These are phyloP conservation scores for Caenorhabditis remanei DNA, from an alignment of 1,140 invertebrate genomes.

Conservation along the genomic window DNA sequence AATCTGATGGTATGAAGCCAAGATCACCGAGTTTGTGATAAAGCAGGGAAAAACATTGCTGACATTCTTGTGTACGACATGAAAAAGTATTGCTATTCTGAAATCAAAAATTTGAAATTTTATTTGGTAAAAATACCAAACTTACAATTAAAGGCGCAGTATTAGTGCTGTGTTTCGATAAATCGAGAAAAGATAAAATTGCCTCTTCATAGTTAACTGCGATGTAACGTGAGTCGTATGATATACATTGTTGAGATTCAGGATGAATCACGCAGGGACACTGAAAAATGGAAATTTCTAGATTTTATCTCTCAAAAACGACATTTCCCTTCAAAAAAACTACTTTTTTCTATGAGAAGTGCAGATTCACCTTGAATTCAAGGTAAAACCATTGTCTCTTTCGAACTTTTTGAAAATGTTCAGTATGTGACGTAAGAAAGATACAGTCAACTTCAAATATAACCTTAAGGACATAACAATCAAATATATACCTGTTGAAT, in stretches of 20 bases:
- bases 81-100: conserved; percentile 32
- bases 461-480: background rate
- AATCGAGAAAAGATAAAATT: conserved; percentile 40
- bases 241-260: conserved; percentile 41
- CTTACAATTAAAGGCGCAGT: conserved; percentile 22
- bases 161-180: conserved; percentile 33
- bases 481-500: conserved; percentile 44
- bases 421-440: background rate
- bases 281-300: background rate
- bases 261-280: conserved; percentile 56
- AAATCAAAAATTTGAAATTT: background rate
- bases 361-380: too few relatives aligned
- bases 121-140: background rate
- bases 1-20: conserved; percentile 30
- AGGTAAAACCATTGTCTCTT: background rate
- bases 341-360: too few relatives aligned
- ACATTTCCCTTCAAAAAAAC: background rate
- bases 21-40: conserved; percentile 14
- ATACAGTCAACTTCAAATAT: background rate
- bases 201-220: conserved; percentile 49
- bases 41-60: conserved; percentile 33
- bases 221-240: conserved; percentile 31
- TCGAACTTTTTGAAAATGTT: background rate
- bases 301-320: too few relatives aligned
- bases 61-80: conserved; percentile 28